Conservation (phyloP, 2,113 vertebrate genomes). For the Antennarius striatus region DNA sequence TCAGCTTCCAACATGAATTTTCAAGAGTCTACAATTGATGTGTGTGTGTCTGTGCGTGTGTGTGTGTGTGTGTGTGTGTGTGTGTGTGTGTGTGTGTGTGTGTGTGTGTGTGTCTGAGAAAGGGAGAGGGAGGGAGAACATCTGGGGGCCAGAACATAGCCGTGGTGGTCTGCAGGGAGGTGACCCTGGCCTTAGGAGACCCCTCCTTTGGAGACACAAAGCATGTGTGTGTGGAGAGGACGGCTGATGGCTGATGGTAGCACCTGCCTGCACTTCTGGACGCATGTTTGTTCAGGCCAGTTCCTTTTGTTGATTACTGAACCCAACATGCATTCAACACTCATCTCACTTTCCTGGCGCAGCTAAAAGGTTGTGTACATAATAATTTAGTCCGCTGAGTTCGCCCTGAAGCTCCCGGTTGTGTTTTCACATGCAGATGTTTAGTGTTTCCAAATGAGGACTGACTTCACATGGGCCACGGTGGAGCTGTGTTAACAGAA, state of each 20-base stretch:
- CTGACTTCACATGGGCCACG: too few relatives aligned
- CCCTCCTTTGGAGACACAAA: slow-evolving; percentile 64
- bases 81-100: too few relatives aligned
- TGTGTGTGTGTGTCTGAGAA: too few relatives aligned
- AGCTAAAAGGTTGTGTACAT: too few relatives aligned
- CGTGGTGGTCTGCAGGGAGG: slow-evolving; percentile 82
- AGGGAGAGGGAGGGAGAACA: slow-evolving; percentile 67
- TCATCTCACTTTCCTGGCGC: neutral
- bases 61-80: too few relatives aligned
- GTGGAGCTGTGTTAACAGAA: too few relatives aligned
- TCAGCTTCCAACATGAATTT: neutral
- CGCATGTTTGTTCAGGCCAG: slow-evolving; percentile 84
- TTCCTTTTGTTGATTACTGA: slow-evolving; percentile 76
- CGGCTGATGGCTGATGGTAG: slow-evolving; percentile 34
- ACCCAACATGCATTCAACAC: neutral
- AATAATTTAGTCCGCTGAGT: too few relatives aligned
- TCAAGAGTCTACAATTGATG: neutral
- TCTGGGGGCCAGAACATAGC: slow-evolving; percentile 83
- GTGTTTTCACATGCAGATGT: too few relatives aligned
- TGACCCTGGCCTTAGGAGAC: slow-evolving; percentile 84
- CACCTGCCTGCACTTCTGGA: slow-evolving; percentile 83
- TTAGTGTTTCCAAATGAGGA: too few relatives aligned
- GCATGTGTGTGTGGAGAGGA: slow-evolving; percentile 73
- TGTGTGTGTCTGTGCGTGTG: neutral
- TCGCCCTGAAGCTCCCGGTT: too few relatives aligned